Conservation (phyloP, 2,797 vertebrate genomes). For the Threskiornis aethiopicus region DNA sequence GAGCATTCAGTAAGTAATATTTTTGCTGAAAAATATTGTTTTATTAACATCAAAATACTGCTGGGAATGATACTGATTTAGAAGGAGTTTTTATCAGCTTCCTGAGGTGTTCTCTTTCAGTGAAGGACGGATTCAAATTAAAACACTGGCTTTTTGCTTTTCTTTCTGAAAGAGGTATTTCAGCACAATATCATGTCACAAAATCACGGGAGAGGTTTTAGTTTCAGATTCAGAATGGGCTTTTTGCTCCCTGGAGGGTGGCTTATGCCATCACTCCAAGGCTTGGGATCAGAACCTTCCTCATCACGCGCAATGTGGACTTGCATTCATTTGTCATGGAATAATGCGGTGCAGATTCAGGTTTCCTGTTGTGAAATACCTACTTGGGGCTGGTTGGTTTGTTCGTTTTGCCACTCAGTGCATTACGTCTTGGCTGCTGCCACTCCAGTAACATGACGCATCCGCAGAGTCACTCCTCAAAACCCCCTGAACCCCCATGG, state of each 20-base stretch:
- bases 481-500: background rate
- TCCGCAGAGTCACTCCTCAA: background rate
- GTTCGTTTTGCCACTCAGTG: background rate
- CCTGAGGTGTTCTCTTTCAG: background rate
- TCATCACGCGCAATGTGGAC: background rate
- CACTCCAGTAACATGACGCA: no score
- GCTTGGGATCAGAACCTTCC: background rate
- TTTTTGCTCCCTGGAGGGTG: background rate
- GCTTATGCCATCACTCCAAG: background rate
- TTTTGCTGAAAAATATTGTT: background rate
- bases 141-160: background rate
- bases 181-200: background rate
- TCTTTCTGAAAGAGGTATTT: background rate
- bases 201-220: background rate
- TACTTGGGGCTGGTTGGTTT: background rate
- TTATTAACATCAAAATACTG: background rate
- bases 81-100: background rate
- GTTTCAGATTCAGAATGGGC: background rate
- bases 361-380: background rate
- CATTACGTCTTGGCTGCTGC: background rate
- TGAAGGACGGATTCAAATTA: background rate
- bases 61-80: background rate
- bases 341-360: background rate
- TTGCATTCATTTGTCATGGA: background rate
- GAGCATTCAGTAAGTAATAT: background rate